A percentile compares a stretch with the other conserved stretches of the same genome.
These are phyloP conservation scores for Synodontis membranacea DNA, from an alignment of 2,113 vertebrate species.

Conservation along the genomic window DNA sequence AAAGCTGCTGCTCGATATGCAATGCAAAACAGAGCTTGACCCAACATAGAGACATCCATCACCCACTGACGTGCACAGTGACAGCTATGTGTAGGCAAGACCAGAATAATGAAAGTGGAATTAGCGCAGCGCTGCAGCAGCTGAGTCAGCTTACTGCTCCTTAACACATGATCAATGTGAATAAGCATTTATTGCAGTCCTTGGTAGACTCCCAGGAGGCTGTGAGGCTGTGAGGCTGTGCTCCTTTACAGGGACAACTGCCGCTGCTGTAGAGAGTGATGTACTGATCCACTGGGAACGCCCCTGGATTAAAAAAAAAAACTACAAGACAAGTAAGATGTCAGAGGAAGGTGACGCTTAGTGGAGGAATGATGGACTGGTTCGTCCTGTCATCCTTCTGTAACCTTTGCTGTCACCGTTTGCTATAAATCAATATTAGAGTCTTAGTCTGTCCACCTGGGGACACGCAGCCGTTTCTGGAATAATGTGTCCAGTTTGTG, in stretches of 20 bases:
- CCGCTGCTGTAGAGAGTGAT: background rate
- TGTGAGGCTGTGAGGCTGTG: background rate
- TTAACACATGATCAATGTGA: constrained; percentile 38
- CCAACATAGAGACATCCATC: constrained; percentile 26
- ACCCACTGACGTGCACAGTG: constrained; percentile 13
- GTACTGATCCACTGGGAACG: background rate
- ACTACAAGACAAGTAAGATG: background rate
- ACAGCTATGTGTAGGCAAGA: constrained; percentile 33
- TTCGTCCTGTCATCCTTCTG: background rate
- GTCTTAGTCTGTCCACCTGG: background rate
- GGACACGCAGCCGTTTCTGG: background rate
- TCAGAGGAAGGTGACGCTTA: constrained; percentile 30
- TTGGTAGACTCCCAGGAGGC: constrained; percentile 10
- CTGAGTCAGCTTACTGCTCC: constrained; percentile 41
- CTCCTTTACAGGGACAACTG: background rate
- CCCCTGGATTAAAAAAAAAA: background rate
- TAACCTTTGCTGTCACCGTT: background rate
- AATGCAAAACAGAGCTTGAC: constrained; percentile 2
- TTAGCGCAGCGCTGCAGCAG: constrained; percentile 12
- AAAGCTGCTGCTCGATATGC: constrained; percentile 11
- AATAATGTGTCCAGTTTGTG: background rate
- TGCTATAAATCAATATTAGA: constrained; percentile 25
- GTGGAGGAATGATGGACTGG: constrained; percentile 18
- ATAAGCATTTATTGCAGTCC: constrained; percentile 30
- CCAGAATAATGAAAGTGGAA: constrained; percentile 40